phyloP scores from a whole-genome alignment of 2,113 vertebrate species.

The Lonchura striata region DNA sequence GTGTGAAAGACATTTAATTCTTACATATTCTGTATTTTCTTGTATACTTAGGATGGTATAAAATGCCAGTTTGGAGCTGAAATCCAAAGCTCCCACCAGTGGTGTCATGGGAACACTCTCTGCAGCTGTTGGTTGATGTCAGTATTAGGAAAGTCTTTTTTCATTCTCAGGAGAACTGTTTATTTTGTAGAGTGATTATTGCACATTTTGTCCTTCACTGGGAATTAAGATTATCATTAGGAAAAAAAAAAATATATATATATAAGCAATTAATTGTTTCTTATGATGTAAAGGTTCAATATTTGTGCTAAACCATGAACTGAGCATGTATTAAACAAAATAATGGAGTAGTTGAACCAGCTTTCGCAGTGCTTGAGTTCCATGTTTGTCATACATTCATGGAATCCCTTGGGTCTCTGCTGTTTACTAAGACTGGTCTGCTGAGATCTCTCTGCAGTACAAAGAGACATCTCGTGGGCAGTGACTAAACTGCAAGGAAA shows the following conservation, averaged over 20 bases:
- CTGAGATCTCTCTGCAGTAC: neutral
- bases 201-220: neutral
- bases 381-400: neutral
- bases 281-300: neutral
- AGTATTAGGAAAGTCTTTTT: neutral
- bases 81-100: neutral
- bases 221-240: neutral
- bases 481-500: neutral
- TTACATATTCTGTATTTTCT: neutral
- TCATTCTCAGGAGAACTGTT: neutral
- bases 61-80: neutral
- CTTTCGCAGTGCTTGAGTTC: neutral
- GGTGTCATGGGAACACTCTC: neutral
- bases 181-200: slow-evolving; percentile 23
- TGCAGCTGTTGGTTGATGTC: neutral
- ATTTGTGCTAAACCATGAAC: neutral
- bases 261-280: neutral
- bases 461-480: slow-evolving; percentile 51
- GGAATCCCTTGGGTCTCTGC: neutral
- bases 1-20: neutral
- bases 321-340: neutral
- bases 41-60: neutral
- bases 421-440: neutral
- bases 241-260: neutral
- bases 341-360: neutral